Conservation (phyloP, 2,888 invertebrate species). For the Lordiphosa andalusiaca region DNA sequence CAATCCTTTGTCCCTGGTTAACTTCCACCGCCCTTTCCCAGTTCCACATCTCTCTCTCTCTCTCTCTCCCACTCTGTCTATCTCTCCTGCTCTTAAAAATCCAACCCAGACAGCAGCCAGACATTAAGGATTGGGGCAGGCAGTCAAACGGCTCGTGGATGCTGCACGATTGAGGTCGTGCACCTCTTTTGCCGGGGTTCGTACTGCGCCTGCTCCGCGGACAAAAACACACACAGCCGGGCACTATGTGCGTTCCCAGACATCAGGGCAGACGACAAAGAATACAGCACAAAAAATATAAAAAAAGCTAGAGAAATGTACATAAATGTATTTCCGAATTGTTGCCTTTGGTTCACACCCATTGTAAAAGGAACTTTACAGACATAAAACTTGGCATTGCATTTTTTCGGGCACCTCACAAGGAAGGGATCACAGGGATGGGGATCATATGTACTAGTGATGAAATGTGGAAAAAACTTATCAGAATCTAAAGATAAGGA, state of each 20-base stretch:
- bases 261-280: constrained; percentile 63
- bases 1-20: constrained; percentile 52
- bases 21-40: constrained; percentile 18
- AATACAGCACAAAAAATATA: constrained; percentile 16
- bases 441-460: no score
- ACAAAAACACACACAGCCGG: constrained; percentile 28
- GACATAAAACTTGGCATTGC: constrained; percentile 1
- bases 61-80: constrained; percentile 8
- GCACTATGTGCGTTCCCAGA: constrained; percentile 63
- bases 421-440: no score
- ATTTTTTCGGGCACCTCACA: neutral
- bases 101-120: constrained; percentile 64
- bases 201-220: constrained; percentile 63
- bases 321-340: constrained; percentile 69
- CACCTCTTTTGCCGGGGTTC: constrained; percentile 61
- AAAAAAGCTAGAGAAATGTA: constrained; percentile 35
- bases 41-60: constrained; percentile 10
- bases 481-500: no score
- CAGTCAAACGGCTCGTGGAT: constrained; percentile 33
- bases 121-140: constrained; percentile 59
- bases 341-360: constrained; percentile 60
- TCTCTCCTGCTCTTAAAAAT: neutral
- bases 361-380: constrained; percentile 16
- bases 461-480: no score
- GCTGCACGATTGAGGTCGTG: constrained; percentile 77